These are phyloP conservation scores for Platichthys flesus DNA, from an alignment of 2,113 vertebrate genomes.

Conservation along the genomic window DNA sequence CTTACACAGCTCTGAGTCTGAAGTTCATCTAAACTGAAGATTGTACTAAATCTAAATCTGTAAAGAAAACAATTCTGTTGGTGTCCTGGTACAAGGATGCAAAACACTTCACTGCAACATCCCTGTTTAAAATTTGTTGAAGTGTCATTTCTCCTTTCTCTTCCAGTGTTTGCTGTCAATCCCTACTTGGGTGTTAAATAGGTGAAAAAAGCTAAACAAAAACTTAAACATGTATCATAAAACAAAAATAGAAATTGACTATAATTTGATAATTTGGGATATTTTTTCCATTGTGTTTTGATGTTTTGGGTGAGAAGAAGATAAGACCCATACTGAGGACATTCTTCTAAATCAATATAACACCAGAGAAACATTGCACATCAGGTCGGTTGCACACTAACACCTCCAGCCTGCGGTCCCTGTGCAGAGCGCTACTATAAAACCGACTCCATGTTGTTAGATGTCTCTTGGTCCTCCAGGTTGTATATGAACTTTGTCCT, in stretches of 20 bases:
- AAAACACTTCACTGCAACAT: neutral
- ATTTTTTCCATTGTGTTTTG: slow-evolving; percentile 6
- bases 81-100: neutral
- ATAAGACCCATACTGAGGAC: slow-evolving; percentile 37
- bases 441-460: slow-evolving; percentile 83
- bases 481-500: slow-evolving; percentile 84
- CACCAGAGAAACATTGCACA: slow-evolving; percentile 33
- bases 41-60: neutral
- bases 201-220: neutral
- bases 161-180: neutral
- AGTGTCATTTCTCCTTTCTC: neutral
- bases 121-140: neutral
- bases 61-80: neutral
- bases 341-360: slow-evolving; percentile 31
- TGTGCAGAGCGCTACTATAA: slow-evolving; percentile 67
- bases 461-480: slow-evolving; percentile 79
- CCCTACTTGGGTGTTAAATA: neutral
- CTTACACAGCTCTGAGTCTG: neutral
- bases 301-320: slow-evolving; percentile 41
- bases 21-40: neutral
- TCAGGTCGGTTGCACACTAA: slow-evolving; percentile 30
- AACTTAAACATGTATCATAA: neutral
- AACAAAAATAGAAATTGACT: neutral
- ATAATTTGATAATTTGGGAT: slow-evolving; percentile 31
- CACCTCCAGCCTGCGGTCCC: slow-evolving; percentile 16